phyloP scores from a whole-genome alignment of 2,888 invertebrate genomes.

The Augiades crinisus region DNA sequence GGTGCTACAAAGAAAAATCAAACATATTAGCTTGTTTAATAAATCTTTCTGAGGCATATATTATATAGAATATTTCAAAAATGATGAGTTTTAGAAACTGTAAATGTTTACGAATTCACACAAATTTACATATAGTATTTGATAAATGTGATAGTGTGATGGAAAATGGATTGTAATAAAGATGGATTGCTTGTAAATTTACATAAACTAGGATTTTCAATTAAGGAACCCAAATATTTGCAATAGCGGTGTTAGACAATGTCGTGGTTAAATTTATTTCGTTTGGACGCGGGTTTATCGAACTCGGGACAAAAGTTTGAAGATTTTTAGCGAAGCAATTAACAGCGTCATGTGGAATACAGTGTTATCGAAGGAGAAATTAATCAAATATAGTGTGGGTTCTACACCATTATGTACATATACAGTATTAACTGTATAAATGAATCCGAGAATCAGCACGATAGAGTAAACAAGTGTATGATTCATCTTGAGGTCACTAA shows the following conservation, averaged over 20 bases:
- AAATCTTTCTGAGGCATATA: too few relatives aligned
- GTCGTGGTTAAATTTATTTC: slow-evolving; percentile 11
- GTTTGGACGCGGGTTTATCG: slow-evolving; percentile 4
- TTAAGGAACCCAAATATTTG: slow-evolving; percentile 6
- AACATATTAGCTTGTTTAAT: too few relatives aligned
- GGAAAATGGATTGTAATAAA: slow-evolving; percentile 14
- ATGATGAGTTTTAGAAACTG: neutral
- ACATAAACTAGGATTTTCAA: slow-evolving; percentile 24
- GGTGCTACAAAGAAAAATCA: too few relatives aligned
- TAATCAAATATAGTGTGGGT: slow-evolving; percentile 30
- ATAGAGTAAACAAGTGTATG: slow-evolving; percentile 55
- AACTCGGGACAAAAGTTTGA: slow-evolving; percentile 13
- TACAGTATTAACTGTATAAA: slow-evolving; percentile 3
- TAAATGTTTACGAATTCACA: neutral
- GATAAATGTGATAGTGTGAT: slow-evolving; percentile 8
- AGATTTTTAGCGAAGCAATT: slow-evolving; percentile 18
- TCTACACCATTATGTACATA: slow-evolving; percentile 37
- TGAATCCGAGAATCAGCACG: slow-evolving; percentile 31
- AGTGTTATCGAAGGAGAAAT: slow-evolving; percentile 13
- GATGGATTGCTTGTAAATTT: slow-evolving; percentile 32
- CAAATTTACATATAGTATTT: slow-evolving; percentile 2
- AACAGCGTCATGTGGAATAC: slow-evolving; percentile 4
- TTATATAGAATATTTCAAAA: too few relatives aligned
- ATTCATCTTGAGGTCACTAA: slow-evolving; percentile 63
- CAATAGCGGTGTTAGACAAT: neutral